Base-by-base conservation (phyloP, 2,113 vertebrate genomes). In the Petaurus breviceps region DNA sequence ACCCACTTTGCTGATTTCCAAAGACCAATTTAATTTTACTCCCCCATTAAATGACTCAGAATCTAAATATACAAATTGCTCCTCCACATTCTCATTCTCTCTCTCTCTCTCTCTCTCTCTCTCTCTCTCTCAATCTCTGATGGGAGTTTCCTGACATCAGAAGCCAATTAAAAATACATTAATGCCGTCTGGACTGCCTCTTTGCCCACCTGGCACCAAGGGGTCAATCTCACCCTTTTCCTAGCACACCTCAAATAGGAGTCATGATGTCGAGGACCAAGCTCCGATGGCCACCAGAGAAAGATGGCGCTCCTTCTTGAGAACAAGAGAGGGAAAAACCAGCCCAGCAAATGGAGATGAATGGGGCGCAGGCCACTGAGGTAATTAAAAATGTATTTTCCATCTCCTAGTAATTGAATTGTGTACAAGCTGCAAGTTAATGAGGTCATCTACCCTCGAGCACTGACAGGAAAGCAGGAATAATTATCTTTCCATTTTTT, bases 361-460 rank as follows among this genome's bases (percentile, higher is more conserved):
- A 99, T 99, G 98, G 98, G 99, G 98, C 97, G 96, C 98, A 98
- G 98, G 98, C 98, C 99, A 98, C 99, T 3, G 95, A 99, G 99
- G 99, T 99, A 99, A 99, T 99, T 99, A 99, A 99, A 99, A 99
- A 99, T 99, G 99, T 99, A 99, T 99, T 99, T 99, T 99, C 99
- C 99, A 99, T 99, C 99, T 99, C 98, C 99, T 98, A 98, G 99
- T 99, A 99, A 99, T 99, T 99, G 99, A 99, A 99, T 99, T 99
- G 99, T 99, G 99, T 99, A 99, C 99, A 99, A 99, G 99, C 99
- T 99, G 99, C 99, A 99, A 99, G 99, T 99, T 99, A 99, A 99
- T 99, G 99, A 99, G 99, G 99, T 99, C 99, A 99, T 99, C 99
- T 99, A 99, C 99, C 99, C 99, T 99, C 97, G 95, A 99, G 99